A percentile compares a stretch with the other conserved stretches of the same genome.
Evolutionary conservation across 2,888 invertebrate species (phyloP).

Genomic region (Cepaea hortensis): DNA sequence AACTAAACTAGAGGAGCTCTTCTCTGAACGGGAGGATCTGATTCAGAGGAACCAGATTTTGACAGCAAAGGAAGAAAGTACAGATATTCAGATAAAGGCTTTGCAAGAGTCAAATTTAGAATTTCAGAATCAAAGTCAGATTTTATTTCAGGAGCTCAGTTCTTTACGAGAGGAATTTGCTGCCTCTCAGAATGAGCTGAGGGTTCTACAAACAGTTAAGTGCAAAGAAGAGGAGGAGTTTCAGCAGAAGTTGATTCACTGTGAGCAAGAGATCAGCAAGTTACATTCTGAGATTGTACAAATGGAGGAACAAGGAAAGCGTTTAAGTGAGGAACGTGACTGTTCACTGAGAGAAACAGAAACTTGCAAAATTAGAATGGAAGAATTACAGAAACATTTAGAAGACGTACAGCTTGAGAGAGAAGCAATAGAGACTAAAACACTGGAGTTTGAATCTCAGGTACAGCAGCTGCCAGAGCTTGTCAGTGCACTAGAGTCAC

Average conservation of each 20-base stretch:
- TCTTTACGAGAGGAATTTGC: conserved; percentile 52
- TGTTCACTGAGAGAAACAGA: conserved; percentile 23
- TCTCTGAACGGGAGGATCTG: conserved; percentile 36
- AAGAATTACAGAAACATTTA: conserved; percentile 35
- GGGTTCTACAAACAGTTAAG: conserved; percentile 51
- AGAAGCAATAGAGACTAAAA: conserved; percentile 21
- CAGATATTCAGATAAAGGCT: conserved; percentile 44
- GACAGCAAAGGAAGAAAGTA: conserved; percentile 27
- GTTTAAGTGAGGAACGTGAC: conserved; percentile 39
- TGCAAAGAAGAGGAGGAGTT: conserved; percentile 52
- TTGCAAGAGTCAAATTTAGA: conserved; percentile 36
- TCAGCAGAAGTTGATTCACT: conserved; percentile 52
- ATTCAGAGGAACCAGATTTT: conserved; percentile 41
- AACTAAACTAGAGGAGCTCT: conserved; percentile 25
- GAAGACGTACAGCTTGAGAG: conserved; percentile 9
- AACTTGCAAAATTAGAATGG: conserved; percentile 17
- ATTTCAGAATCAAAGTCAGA: conserved; percentile 28
- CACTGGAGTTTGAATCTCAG: neutral
- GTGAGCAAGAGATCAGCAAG: conserved; percentile 52
- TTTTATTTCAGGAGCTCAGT: conserved; percentile 50
- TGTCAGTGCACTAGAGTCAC: conserved; percentile 45
- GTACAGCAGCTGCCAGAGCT: conserved; percentile 30
- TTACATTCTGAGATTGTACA: conserved; percentile 43
- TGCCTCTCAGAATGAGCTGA: conserved; percentile 48
- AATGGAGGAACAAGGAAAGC: conserved; percentile 42